These are phyloP conservation scores for Bolinopsis microptera DNA, from an alignment of 37 sponge, comb jelly and placozoan genomes.

Conservation along the genomic window DNA sequence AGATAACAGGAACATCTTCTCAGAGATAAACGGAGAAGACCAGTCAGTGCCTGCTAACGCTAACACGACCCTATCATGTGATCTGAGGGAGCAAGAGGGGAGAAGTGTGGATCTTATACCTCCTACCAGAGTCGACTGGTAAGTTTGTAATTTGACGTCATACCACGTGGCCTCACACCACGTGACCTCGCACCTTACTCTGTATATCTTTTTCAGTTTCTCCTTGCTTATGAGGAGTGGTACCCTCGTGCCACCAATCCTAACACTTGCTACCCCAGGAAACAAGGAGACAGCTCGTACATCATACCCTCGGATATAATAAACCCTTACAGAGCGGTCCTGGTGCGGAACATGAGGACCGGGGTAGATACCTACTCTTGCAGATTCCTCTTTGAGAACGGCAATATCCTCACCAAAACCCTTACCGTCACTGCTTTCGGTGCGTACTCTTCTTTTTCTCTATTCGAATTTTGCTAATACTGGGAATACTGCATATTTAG, in stretches of 20 bases:
- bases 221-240: too few species aligned
- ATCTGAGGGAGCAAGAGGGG: not conserved
- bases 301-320: not conserved
- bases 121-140: conserved; percentile 51
- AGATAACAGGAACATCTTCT: too few species aligned
- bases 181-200: too few species aligned
- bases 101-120: conserved; percentile 15
- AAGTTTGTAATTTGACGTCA: not conserved
- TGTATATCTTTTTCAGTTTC: too few species aligned
- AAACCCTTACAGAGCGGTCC: conserved; percentile 25
- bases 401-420: conserved; percentile 21
- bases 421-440: conserved; percentile 63
- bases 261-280: too few species aligned
- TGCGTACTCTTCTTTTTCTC: not conserved
- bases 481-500: too few species aligned
- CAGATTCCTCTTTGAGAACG: conserved; percentile 11
- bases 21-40: conserved; percentile 7
- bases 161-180: too few species aligned
- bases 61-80: conserved; percentile 13
- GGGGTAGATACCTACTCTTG: conserved; percentile 28
- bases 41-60: conserved; percentile 16
- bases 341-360: not conserved
- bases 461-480: too few species aligned
- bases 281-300: not conserved
- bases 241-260: too few species aligned